These are phyloP conservation scores for Aleiodes leptofemur DNA, from an alignment of 2,888 invertebrate genomes.

Conservation along the genomic window DNA sequence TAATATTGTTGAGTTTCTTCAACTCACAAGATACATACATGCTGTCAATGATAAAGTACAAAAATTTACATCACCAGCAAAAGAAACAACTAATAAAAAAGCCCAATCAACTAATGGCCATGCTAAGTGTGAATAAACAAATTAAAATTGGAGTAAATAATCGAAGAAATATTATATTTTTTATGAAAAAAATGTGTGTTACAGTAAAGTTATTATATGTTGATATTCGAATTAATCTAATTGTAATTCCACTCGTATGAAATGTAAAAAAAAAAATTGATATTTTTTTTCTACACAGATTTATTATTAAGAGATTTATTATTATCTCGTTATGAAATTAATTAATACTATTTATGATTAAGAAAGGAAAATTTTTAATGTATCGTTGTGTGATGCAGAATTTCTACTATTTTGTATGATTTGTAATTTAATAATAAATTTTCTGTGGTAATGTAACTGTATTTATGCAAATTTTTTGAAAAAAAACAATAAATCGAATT, in stretches of 20 bases:
- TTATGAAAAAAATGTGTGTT: background rate
- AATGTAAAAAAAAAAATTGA: no score
- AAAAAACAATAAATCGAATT: no score
- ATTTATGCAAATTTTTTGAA: background rate
- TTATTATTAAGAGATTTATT: no score
- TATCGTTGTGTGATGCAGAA: background rate
- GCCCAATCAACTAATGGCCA: constrained; percentile 33
- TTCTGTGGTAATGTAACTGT: background rate
- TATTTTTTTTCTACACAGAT: no score
- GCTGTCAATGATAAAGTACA: constrained; percentile 58
- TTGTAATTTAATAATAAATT: constrained; percentile 20
- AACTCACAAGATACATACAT: constrained; percentile 65
- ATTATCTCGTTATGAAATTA: no score
- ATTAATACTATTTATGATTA: constrained; percentile 1
- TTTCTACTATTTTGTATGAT: background rate
- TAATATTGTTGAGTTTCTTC: constrained; percentile 68
- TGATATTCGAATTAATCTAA: no score
- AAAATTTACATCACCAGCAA: constrained; percentile 47
- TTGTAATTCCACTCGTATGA: no score
- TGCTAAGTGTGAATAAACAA: constrained; percentile 33
- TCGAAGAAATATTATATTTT: no score
- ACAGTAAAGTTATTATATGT: no score
- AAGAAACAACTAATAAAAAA: constrained; percentile 25
- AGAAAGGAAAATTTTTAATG: background rate
- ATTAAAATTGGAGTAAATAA: background rate